Conservation (phyloP, 2,888 invertebrate species). For the Clivina fossor region DNA sequence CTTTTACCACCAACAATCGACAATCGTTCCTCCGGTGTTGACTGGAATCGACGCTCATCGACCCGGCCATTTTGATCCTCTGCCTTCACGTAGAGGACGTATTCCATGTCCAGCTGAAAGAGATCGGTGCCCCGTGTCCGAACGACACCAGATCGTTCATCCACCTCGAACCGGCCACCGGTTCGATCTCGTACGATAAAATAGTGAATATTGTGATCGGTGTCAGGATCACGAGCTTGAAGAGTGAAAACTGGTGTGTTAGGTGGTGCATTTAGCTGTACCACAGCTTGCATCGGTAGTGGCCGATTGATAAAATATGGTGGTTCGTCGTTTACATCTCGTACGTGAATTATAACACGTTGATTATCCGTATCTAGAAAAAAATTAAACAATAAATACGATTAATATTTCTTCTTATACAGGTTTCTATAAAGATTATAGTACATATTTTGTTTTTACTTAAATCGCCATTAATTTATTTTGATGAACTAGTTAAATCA, state of each 20-base stretch:
- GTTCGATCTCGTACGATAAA: constrained; percentile 92
- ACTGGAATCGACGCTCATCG: constrained; percentile 87
- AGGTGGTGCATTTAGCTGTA: constrained; percentile 91
- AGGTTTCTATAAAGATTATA: too few species aligned
- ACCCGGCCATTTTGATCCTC: constrained; percentile 93
- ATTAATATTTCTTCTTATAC: too few species aligned
- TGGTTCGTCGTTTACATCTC: constrained; percentile 95
- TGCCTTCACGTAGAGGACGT: constrained; percentile 93
- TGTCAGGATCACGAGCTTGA: constrained; percentile 94
- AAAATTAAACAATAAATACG: constrained; percentile 32
- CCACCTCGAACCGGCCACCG: constrained; percentile 73
- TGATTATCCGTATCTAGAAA: constrained; percentile 90
- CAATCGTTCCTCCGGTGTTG: constrained; percentile 86
- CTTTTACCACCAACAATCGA: constrained; percentile 97
- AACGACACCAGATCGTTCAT: constrained; percentile 89
- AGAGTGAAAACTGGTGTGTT: constrained; percentile 97
- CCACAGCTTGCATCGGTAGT: constrained; percentile 95
- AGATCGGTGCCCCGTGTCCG: constrained; percentile 88
- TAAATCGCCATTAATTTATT: too few species aligned
- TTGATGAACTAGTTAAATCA: too few species aligned
- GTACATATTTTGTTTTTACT: too few species aligned
- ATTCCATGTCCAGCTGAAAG: constrained; percentile 94
- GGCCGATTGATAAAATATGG: constrained; percentile 98
- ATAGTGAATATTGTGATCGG: constrained; percentile 94
- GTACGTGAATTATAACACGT: constrained; percentile 90